Evolutionary conservation across 2,113 vertebrate species (phyloP).

Genomic region (Gobius niger): DNA sequence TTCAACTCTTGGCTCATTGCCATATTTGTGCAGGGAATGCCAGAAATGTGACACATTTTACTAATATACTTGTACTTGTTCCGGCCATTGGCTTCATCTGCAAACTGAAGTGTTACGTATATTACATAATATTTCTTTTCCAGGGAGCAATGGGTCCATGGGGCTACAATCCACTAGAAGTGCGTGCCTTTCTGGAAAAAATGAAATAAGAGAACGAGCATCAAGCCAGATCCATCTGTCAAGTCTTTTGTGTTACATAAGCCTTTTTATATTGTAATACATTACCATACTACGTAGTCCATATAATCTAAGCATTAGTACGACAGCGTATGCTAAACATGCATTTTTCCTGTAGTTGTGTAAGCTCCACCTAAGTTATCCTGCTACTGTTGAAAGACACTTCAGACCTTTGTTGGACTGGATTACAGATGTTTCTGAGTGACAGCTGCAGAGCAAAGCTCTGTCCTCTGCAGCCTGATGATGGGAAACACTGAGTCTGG

Average conservation of each 20-base stretch:
- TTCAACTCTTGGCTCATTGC: constrained; percentile 6
- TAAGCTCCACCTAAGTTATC: neutral
- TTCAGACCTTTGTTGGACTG: constrained; percentile 2
- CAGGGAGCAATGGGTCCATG: constrained; percentile 86
- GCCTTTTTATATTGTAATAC: neutral
- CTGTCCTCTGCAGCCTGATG: constrained; percentile 65
- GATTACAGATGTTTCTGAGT: constrained; percentile 46
- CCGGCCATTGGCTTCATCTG: neutral
- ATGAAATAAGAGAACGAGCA: constrained; percentile 55
- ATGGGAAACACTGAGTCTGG: constrained; percentile 27
- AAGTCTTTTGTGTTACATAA: neutral
- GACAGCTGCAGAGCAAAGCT: constrained; percentile 70
- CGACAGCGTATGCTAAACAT: neutral
- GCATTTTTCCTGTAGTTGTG: neutral
- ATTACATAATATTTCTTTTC: constrained; percentile 10
- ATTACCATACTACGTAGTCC: neutral
- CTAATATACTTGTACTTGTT: neutral
- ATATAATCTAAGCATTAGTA: neutral
- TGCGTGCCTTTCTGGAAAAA: constrained; percentile 82
- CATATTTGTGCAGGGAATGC: neutral
- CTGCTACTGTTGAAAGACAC: neutral
- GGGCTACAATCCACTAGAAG: constrained; percentile 83
- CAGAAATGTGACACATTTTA: constrained; percentile 3
- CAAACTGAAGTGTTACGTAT: neutral
- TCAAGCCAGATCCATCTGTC: neutral